Conservation (phyloP, 1,140 invertebrate genomes). For the Anoplolepis gracilipes region DNA sequence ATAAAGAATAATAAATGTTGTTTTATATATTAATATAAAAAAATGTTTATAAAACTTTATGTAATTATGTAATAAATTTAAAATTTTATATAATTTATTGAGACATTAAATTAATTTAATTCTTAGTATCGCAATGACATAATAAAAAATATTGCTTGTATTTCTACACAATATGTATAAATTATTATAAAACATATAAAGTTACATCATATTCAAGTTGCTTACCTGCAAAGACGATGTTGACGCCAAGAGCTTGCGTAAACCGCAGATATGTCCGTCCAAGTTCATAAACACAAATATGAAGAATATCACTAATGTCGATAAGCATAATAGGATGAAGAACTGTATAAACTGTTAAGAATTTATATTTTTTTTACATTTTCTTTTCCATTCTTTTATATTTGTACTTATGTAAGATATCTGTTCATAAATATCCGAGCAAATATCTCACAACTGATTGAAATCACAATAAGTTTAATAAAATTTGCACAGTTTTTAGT, state of each 20-base stretch:
- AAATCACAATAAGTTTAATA: too few relatives aligned
- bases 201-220: conserved; percentile 66
- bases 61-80: too few relatives aligned
- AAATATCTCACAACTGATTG: too few relatives aligned
- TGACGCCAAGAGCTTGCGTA: conserved; percentile 95
- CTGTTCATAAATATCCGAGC: too few relatives aligned
- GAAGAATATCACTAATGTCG: conserved; percentile 98
- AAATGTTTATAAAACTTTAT: too few relatives aligned
- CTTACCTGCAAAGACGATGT: conserved; percentile 96
- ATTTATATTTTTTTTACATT: conserved; percentile 18
- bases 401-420: too few relatives aligned
- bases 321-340: conserved; percentile 90
- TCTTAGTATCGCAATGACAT: neutral
- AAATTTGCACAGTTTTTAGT: too few relatives aligned
- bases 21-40: neutral
- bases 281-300: conserved; percentile 98
- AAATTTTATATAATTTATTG: neutral
- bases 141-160: neutral
- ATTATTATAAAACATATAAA: conserved; percentile 29
- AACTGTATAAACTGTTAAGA: conserved; percentile 64
- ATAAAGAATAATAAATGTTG: too few relatives aligned
- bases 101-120: neutral
- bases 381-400: too few relatives aligned
- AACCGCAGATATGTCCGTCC: conserved; percentile 97
- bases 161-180: too few relatives aligned